phyloP scores from a whole-genome alignment of 2,888 invertebrate species.

The Lepidocyrtinus sp. region DNA sequence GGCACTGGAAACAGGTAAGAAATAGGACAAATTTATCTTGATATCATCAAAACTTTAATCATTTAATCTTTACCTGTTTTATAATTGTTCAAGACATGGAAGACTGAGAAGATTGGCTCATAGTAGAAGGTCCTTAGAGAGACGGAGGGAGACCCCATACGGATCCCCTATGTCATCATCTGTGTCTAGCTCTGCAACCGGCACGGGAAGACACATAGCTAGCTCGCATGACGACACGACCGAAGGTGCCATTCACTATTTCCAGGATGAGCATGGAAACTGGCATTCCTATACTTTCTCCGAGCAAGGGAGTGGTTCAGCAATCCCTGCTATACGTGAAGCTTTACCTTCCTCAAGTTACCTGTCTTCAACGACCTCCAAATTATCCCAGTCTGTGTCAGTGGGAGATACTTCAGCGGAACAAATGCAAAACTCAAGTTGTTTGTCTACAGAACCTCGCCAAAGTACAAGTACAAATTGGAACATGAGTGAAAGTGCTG shows the following conservation, averaged over 20 bases:
- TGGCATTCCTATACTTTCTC: slow-evolving; percentile 92
- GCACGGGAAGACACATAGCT: slow-evolving; percentile 79
- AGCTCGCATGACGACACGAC: slow-evolving; percentile 86
- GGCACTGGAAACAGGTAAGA: slow-evolving; percentile 65
- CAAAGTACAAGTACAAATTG: slow-evolving; percentile 62
- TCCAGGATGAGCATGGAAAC: slow-evolving; percentile 87
- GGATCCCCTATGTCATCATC: slow-evolving; percentile 70
- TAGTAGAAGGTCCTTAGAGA: slow-evolving; percentile 66
- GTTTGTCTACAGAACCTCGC: slow-evolving; percentile 44
- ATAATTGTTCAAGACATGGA: slow-evolving; percentile 58
- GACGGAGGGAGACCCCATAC: slow-evolving; percentile 67
- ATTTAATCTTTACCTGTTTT: neutral
- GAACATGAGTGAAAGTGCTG: slow-evolving; percentile 43
- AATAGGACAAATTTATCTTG: slow-evolving; percentile 17
- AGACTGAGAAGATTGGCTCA: slow-evolving; percentile 68
- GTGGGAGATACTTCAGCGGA: too few relatives aligned
- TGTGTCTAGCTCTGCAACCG: slow-evolving; percentile 70
- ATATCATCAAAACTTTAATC: too few relatives aligned
- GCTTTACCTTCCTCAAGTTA: slow-evolving; percentile 22
- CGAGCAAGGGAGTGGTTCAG: slow-evolving; percentile 53
- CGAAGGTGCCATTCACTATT: slow-evolving; percentile 89
- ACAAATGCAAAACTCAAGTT: slow-evolving; percentile 29
- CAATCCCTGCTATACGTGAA: slow-evolving; percentile 45
- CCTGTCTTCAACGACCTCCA: neutral
- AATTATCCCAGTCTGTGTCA: slow-evolving; percentile 30